Evolutionary conservation across 2,113 vertebrate species (phyloP), one percentile per base, ranked within the genome.

Genomic region (Dasyprocta punctata): DNA sequence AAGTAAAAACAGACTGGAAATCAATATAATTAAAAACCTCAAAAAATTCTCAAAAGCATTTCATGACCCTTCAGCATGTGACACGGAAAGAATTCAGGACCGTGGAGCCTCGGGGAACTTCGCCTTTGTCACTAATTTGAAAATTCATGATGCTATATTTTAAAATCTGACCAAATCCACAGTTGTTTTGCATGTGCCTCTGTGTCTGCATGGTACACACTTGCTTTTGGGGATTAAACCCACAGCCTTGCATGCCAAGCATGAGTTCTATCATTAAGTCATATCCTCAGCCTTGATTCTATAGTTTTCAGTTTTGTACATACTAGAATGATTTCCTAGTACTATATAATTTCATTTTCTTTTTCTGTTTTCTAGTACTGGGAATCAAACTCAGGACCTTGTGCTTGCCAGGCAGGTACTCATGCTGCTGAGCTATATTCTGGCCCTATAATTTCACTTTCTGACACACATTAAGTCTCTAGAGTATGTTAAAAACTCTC

Each of bases 401-500:
- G 17, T 19, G 17, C 17, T 56, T 56, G 54, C 17, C 54, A 56
- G 54, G 54, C 54, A 56, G 54, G 17, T 17, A 56, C 54, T 56
- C 19, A 17, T 2, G 54, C 54, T 19, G 17, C 54, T 56, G 54
- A 56, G 54, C 54, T 56, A 56, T 3, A 56, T 56, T 17, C 54
- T 5, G 5, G 54, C 5, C 54, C 54, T 56, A 17, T 44, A 94
- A 92, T 92, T 92, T 88, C 60, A 92, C 90, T 87, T 94, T 93
- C 61, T 65, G 52, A 92, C 60, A 61, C 36, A 82, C 38, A 83
- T 56, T 58, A 94, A 94, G 33, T 71, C 22, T 78, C 44, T 88
- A 90, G 56, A 83, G 92, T 49, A 19, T 95, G 41, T 96, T 95
- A 92, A 92, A 89, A 92, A 83, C 14, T 38, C 58, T 84, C 11